phyloP scores from a whole-genome alignment of 2,888 invertebrate species.

The Onchidella celtica region DNA sequence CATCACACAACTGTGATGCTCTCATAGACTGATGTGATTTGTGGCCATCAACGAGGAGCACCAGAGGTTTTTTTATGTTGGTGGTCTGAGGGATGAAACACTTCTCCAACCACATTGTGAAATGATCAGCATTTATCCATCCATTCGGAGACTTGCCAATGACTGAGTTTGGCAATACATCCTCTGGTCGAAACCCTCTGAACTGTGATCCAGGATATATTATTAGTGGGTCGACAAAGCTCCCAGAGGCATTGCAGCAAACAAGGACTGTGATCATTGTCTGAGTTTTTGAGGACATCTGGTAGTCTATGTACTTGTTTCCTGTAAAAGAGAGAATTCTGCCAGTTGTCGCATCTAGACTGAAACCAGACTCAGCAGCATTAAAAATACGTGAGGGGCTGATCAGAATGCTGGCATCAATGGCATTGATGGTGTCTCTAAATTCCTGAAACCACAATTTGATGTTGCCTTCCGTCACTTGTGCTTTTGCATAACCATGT shows the following conservation, averaged over 20 bases:
- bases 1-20: background rate
- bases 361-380: slow-evolving; percentile 17
- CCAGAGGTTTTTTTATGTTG: slow-evolving; percentile 1
- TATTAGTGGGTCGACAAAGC: slow-evolving; percentile 10
- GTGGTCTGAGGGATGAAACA: slow-evolving; percentile 26
- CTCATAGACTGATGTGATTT: slow-evolving; percentile 1
- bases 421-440: background rate
- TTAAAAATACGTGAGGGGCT: slow-evolving; percentile 11
- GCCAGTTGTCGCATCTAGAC: background rate
- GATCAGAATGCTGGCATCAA: slow-evolving; percentile 14
- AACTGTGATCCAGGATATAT: slow-evolving; percentile 27
- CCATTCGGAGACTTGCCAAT: slow-evolving; percentile 14
- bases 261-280: slow-evolving; percentile 22
- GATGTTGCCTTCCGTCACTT: background rate
- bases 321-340: slow-evolving; percentile 1
- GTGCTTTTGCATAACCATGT: background rate
- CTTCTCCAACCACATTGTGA: slow-evolving; percentile 2
- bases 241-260: slow-evolving; percentile 12
- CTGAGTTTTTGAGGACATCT: background rate
- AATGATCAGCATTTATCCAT: slow-evolving; percentile 1
- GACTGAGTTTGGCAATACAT: background rate
- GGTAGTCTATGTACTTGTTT: slow-evolving; percentile 11
- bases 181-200: slow-evolving; percentile 20
- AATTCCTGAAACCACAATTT: slow-evolving; percentile 5
- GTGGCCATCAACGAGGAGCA: slow-evolving; percentile 22